A percentile compares a stretch with the other conserved stretches of the same genome.
phyloP scores from a whole-genome alignment of 1,140 invertebrate genomes.

The Diprion similis region DNA sequence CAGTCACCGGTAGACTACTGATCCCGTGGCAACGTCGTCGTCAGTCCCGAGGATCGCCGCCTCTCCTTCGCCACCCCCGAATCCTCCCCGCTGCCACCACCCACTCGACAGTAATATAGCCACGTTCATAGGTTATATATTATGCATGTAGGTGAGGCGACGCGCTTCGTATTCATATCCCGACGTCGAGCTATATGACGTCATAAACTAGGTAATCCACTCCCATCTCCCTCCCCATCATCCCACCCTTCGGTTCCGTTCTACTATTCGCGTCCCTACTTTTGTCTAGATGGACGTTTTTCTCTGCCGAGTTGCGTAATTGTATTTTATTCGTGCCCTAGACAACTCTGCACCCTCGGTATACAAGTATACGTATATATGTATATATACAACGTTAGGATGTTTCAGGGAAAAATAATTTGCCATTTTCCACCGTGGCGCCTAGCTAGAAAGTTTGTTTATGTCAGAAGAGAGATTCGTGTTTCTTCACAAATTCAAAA shows the following conservation, averaged over 20 bases:
- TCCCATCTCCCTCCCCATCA: not conserved
- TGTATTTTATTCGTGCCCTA: constrained; percentile 36
- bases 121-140: constrained; percentile 29
- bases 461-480: too few species aligned
- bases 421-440: too few species aligned
- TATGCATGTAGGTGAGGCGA: constrained; percentile 23
- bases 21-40: not conserved
- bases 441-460: too few species aligned
- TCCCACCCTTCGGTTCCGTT: not conserved
- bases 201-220: constrained; percentile 26
- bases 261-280: too few species aligned
- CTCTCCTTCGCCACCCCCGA: not conserved
- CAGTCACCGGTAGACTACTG: not conserved
- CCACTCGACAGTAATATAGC: constrained; percentile 20
- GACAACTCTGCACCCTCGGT: too few species aligned
- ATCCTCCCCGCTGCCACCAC: not conserved
- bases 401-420: too few species aligned
- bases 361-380: too few species aligned
- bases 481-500: too few species aligned
- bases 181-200: constrained; percentile 15
- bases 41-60: not conserved
- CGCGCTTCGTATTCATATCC: constrained; percentile 26
- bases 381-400: too few species aligned
- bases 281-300: not conserved
- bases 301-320: constrained; percentile 30